Percentiles rank a stretch among this genome's conserved stretches.
These are phyloP conservation scores for Stenotaenia linearis DNA, from an alignment of 2,888 invertebrate genomes.

Conservation along the genomic window DNA sequence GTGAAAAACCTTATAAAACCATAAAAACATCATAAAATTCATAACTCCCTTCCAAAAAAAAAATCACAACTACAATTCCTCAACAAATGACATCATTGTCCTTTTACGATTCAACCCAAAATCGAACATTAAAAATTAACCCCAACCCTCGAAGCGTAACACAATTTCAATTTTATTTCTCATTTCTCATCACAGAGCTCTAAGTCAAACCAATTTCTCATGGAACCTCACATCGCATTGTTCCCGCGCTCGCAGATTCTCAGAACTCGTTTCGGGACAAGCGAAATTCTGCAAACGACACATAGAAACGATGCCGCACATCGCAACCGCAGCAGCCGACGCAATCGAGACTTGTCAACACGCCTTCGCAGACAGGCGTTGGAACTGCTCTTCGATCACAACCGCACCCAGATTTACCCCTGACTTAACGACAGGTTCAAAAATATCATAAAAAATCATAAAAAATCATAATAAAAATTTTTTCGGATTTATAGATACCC, in stretches of 20 bases:
- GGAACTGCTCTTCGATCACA: slow-evolving; percentile 75
- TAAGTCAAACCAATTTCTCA: slow-evolving; percentile 42
- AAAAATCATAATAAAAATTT: neutral
- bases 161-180: too few species aligned
- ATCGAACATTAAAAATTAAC: too few species aligned
- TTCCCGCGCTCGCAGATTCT: slow-evolving; percentile 40
- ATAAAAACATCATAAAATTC: too few species aligned
- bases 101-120: too few species aligned
- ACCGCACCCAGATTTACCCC: slow-evolving; percentile 66
- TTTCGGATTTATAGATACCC: slow-evolving; percentile 57
- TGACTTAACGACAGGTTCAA: slow-evolving; percentile 68
- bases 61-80: too few species aligned
- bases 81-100: too few species aligned
- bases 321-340: slow-evolving; percentile 65
- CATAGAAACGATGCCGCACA: slow-evolving; percentile 59
- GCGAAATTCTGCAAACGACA: slow-evolving; percentile 43
- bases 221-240: slow-evolving; percentile 45
- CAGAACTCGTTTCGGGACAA: slow-evolving; percentile 40
- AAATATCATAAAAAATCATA: neutral
- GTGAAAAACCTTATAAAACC: too few species aligned
- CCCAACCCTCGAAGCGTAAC: neutral
- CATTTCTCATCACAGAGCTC: slow-evolving; percentile 41
- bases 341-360: slow-evolving; percentile 62
- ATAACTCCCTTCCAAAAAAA: too few species aligned
- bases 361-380: slow-evolving; percentile 65